Evolutionary conservation across 2,113 vertebrate genomes (phyloP).

Genomic region (Tragelaphus buxtoni): DNA sequence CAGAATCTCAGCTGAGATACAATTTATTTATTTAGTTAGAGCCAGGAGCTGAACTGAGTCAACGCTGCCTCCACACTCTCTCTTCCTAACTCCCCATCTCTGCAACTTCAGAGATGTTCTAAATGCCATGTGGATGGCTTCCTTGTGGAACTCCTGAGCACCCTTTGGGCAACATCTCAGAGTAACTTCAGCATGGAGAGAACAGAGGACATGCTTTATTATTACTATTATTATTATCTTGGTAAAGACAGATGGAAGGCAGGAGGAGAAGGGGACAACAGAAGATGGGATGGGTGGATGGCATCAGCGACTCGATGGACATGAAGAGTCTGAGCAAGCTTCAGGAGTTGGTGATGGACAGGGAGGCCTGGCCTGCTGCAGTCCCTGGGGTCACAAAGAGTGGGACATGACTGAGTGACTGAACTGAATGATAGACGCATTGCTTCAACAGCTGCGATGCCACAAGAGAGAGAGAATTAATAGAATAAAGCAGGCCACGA

Average conservation of each 20-base stretch:
- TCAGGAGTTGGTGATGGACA: not conserved
- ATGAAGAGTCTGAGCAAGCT: not conserved
- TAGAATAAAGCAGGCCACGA: accelerated
- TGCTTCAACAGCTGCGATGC: not conserved
- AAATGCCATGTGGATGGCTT: accelerated
- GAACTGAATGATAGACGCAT: not conserved
- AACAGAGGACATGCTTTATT: not conserved
- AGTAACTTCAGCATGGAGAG: not conserved
- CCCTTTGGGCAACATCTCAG: not conserved
- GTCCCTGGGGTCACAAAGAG: not conserved
- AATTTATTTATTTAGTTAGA: not conserved
- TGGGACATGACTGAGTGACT: not conserved
- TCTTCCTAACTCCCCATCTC: not conserved
- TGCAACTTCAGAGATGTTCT: accelerated
- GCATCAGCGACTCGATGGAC: not conserved
- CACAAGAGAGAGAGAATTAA: not conserved
- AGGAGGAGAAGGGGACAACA: not conserved
- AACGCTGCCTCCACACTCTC: not conserved
- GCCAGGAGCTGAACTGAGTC: not conserved
- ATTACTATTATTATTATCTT: not conserved
- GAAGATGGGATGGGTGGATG: not conserved
- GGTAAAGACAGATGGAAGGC: not conserved
- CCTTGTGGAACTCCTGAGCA: not conserved
- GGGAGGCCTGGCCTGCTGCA: not conserved
- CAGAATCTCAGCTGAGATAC: not conserved